phyloP scores from a whole-genome alignment of 1,140 invertebrate genomes.

The Procambarus virginalis region DNA sequence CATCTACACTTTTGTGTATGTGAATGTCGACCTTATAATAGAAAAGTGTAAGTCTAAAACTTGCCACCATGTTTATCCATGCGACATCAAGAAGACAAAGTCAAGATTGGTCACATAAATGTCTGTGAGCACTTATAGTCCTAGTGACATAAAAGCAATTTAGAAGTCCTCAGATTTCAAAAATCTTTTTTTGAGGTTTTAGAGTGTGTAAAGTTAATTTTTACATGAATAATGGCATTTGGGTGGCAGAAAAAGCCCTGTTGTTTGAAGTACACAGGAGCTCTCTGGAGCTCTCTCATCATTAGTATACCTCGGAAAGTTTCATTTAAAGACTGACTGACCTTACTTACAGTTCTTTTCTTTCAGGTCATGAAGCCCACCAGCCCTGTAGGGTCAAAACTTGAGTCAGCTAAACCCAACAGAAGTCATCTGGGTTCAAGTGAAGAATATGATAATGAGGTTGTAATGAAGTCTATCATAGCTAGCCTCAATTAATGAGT shows the following conservation, averaged over 20 bases:
- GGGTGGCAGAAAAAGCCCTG: constrained; percentile 3
- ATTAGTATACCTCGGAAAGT: constrained; percentile 29
- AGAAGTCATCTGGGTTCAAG: not conserved
- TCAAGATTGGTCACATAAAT: constrained; percentile 19
- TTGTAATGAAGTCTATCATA: too few species aligned
- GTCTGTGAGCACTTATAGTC: constrained; percentile 29
- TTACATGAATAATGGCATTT: constrained; percentile 26
- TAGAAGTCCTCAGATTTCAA: constrained; percentile 37
- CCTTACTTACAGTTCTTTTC: constrained; percentile 43
- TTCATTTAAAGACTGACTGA: constrained; percentile 4
- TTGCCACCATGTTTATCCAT: constrained; percentile 21
- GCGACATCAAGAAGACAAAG: constrained; percentile 36
- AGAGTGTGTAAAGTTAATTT: constrained; percentile 9
- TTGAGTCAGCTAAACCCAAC: constrained; percentile 19
- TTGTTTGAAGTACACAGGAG: constrained; percentile 6
- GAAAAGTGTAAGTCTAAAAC: constrained; percentile 20
- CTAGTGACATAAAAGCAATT: constrained; percentile 36
- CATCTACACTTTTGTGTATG: constrained; percentile 11
- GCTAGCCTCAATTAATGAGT: too few species aligned
- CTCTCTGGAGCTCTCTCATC: not conserved
- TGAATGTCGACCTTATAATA: constrained; percentile 24
- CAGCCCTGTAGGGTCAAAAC: constrained; percentile 40
- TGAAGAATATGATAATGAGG: not conserved
- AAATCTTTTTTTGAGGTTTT: constrained; percentile 42
- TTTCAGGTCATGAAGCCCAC: constrained; percentile 39